Base-by-base conservation (phyloP, 53 echinoderm and acorn worm genomes). In the Hippasteria phrygiana region DNA sequence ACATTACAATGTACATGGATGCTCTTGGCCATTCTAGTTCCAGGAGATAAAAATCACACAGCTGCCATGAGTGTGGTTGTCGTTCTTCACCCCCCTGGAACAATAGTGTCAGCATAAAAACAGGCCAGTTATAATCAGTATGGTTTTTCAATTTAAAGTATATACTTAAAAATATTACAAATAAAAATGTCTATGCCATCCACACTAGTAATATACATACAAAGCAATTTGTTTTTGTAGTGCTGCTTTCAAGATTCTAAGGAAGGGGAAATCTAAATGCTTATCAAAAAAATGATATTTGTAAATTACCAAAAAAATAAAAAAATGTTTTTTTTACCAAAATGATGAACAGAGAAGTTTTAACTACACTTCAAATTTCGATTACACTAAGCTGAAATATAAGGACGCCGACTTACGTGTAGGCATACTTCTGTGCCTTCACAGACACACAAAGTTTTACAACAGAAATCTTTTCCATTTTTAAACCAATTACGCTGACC, bases 1-100 rank as follows among this genome's bases (percentile, higher is more conserved):
- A 71, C 36, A 50, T 69, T 85, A 70, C 69, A 85, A 70, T 85
- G 85, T 85, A 85, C 85, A 70, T 36, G 50, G 22, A 27, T 65
- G 63, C 33, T 34, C 22, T 17, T 41, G 38, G 59, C 77, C 51
- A 20, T 77, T 77, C 20, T 7, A 50, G 4, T 78, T 64, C 20
- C 64, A 40, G 51, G 51, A 51, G 67, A 31, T 17, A 29, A 2
- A 47, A 75, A 26, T 1, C 54, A 54, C 54, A 54, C 20, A 17
- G 20, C 51, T 20, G 20, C 51, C 14, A 51, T 51, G 0, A 51
- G 16, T 51, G 51, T 24, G 26, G n/a, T 35, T 31, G 4, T 37
- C 10, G 67, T 18, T 67, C 34, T 35, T 18, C 14, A 16, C 16
- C 37, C 37, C 67, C 67, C 34, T 67, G 67, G 37, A 67, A 67